Evolutionary conservation across 2,113 vertebrate genomes (phyloP).

Genomic region (Rhea pennata): DNA sequence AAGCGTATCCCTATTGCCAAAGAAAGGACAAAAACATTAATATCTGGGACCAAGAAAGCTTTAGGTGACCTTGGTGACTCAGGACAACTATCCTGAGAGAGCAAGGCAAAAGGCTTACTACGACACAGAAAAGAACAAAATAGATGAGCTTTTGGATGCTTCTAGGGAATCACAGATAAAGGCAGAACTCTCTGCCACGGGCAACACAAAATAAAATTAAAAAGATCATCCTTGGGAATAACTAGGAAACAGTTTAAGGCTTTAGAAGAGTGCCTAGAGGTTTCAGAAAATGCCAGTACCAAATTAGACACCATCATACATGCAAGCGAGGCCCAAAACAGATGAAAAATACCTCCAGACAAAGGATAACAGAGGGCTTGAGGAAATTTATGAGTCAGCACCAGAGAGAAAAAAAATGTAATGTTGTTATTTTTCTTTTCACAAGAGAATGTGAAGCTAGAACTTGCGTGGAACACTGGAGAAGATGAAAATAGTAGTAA

Average conservation of each 20-base stretch:
- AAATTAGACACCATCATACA: rapidly evolving
- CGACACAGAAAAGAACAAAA: not conserved
- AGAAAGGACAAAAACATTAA: not conserved
- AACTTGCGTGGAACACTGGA: not conserved
- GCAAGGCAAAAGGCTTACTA: not conserved
- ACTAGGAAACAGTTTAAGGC: not conserved
- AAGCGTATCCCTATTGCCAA: not conserved
- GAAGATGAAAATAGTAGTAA: not conserved
- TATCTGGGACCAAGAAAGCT: not conserved
- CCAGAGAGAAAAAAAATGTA: rapidly evolving
- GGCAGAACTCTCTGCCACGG: not conserved
- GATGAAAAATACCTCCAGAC: not conserved
- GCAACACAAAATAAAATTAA: not conserved
- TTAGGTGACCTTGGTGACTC: not conserved
- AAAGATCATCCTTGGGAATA: not conserved
- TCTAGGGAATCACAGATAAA: not conserved
- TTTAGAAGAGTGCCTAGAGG: not conserved
- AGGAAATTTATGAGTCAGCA: not conserved
- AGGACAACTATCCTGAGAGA: rapidly evolving
- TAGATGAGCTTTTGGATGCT: not conserved
- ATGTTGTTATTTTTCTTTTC: not conserved
- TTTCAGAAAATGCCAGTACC: not conserved
- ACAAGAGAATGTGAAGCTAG: not conserved
- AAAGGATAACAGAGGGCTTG: not conserved
- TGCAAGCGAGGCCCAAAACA: not conserved